phyloP scores from a whole-genome alignment of 2,888 invertebrate genomes.

The Troides aeacus region DNA sequence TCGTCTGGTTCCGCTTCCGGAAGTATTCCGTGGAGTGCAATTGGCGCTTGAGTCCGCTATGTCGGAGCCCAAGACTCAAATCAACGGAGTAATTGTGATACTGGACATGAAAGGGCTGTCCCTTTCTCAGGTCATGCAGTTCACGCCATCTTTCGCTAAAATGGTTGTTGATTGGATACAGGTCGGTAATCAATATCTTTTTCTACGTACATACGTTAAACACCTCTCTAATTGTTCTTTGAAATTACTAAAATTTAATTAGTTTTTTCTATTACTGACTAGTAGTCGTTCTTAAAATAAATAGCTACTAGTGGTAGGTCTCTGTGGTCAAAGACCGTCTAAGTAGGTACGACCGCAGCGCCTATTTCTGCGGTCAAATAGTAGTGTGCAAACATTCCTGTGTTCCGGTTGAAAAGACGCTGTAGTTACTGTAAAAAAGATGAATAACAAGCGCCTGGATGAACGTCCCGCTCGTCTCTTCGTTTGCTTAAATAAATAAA shows the following conservation, averaged over 20 bases:
- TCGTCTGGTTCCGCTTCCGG: constrained; percentile 82
- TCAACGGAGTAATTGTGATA: constrained; percentile 86
- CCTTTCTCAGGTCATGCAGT: constrained; percentile 86
- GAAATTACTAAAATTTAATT: neutral
- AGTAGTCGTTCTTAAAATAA: too few species aligned
- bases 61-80: constrained; percentile 88
- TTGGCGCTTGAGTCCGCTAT: constrained; percentile 86
- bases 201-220: neutral
- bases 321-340: too few species aligned
- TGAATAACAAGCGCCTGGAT: too few species aligned
- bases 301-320: too few species aligned
- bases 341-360: too few species aligned
- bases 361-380: too few species aligned
- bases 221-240: neutral
- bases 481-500: too few species aligned
- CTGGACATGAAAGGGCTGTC: constrained; percentile 88
- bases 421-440: too few species aligned
- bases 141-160: constrained; percentile 88
- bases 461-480: too few species aligned
- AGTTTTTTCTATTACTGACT: too few species aligned
- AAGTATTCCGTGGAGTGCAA: constrained; percentile 86
- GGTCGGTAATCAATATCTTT: constrained; percentile 50
- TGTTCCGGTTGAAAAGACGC: too few species aligned
- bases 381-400: too few species aligned
- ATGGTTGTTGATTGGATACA: constrained; percentile 86